Conservation (phyloP, 2,888 invertebrate species). For the Apamea anceps region DNA sequence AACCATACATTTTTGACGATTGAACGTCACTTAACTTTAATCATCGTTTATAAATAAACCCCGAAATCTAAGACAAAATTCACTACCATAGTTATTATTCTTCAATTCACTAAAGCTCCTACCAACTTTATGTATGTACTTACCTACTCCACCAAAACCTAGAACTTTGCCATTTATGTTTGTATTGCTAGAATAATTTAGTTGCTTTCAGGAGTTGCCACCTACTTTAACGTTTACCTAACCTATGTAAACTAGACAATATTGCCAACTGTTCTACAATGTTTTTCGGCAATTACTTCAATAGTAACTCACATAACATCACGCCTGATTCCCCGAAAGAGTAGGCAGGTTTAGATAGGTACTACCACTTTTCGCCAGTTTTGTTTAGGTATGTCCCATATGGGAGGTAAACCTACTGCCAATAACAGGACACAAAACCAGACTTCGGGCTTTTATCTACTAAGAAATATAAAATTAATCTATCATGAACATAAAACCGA, state of each 20-base stretch:
- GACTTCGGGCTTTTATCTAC: not conserved
- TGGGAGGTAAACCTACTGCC: no score
- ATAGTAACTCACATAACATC: not conserved
- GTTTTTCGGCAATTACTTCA: constrained; percentile 19
- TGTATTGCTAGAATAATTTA: constrained; percentile 54
- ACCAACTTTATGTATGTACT: not conserved
- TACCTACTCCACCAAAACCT: constrained; percentile 19
- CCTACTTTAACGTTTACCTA: constrained; percentile 34
- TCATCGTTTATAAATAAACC: not conserved
- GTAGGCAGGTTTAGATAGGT: not conserved
- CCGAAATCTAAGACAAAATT: not conserved
- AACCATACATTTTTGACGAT: no score
- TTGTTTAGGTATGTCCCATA: not conserved
- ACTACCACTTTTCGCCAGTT: not conserved
- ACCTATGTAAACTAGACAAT: constrained; percentile 38
- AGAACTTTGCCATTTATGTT: constrained; percentile 45
- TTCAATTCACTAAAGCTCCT: constrained; percentile 26
- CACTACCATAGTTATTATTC: constrained; percentile 29
- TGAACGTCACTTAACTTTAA: no score
- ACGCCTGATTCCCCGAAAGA: not conserved
- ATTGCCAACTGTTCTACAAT: constrained; percentile 27
- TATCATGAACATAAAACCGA: no score
- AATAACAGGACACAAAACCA: not conserved
- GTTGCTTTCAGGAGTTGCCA: constrained; percentile 43
- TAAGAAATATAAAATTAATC: not conserved